Evolutionary conservation across 2,797 vertebrate species (phyloP).

Genomic region (Sebastes steindachneri): DNA sequence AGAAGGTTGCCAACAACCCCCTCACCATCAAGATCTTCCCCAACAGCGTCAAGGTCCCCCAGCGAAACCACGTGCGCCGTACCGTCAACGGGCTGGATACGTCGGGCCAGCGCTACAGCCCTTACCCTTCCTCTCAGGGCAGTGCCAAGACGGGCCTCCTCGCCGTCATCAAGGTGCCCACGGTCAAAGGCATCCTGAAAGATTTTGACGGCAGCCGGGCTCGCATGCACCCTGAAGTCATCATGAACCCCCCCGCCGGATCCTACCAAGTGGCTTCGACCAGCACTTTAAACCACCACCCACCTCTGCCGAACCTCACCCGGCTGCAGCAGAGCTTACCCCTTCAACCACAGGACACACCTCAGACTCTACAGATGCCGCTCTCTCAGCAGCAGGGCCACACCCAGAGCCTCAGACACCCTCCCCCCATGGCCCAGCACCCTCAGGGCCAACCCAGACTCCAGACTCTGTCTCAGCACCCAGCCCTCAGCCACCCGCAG

Average conservation of each 20-base stretch:
- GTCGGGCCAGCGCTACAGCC: constrained; percentile 97
- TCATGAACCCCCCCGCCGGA: constrained; percentile 92
- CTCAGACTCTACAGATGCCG: constrained; percentile 84
- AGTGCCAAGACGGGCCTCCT: constrained; percentile 94
- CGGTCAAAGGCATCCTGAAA: constrained; percentile 93
- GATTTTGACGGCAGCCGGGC: constrained; percentile 96
- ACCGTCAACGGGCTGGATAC: constrained; percentile 99
- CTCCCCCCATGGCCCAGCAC: constrained; percentile 86
- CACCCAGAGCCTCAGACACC: constrained; percentile 89
- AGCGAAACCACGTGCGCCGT: constrained; percentile 97
- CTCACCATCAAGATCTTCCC: constrained; percentile 99
- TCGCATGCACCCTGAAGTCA: constrained; percentile 91
- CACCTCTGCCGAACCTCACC: constrained; percentile 74
- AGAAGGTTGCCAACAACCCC: constrained; percentile 99
- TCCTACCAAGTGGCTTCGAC: constrained; percentile 90
- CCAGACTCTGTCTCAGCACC: constrained; percentile 80
- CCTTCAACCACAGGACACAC: constrained; percentile 87
- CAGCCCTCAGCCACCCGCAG: constrained; percentile 86
- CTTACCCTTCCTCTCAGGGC: constrained; percentile 95
- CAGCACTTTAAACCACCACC: constrained; percentile 98
- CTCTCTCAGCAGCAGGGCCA: constrained; percentile 85
- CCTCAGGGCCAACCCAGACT: constrained; percentile 76
- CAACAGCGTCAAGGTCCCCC: constrained; percentile 99
- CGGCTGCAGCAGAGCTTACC: constrained; percentile 84
- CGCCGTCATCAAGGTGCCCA: constrained; percentile 92